phyloP scores from a whole-genome alignment of 2,797 vertebrate genomes.

The Chromis chromis region DNA sequence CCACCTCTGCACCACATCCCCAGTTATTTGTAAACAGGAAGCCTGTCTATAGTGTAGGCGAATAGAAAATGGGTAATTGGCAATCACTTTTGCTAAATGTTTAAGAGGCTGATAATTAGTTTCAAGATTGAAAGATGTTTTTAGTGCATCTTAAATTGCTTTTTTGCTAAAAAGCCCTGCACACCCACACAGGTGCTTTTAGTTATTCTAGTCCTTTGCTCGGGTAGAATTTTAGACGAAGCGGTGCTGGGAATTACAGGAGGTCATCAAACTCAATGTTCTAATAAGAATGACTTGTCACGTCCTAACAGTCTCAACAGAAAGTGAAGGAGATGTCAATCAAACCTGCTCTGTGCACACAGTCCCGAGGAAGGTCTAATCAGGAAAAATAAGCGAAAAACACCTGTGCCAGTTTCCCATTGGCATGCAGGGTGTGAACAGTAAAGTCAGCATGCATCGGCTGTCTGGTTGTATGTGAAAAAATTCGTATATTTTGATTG shows the following conservation, averaged over 20 bases:
- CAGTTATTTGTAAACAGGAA: not conserved
- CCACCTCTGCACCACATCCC: not conserved
- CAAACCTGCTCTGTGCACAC: not conserved
- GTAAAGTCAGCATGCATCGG: not conserved
- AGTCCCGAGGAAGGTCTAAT: not conserved
- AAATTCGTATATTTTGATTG: not conserved
- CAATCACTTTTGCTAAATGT: constrained; percentile 3
- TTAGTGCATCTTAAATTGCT: constrained; percentile 9
- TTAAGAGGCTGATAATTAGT: constrained; percentile 24
- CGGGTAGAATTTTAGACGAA: not conserved
- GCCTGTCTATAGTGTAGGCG: not conserved
- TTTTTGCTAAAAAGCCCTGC: not conserved
- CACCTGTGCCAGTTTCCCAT: not conserved
- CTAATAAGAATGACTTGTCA: not conserved
- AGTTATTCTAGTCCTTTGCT: not conserved
- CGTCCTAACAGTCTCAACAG: not conserved
- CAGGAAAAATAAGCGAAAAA: not conserved
- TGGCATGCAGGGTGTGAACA: not conserved
- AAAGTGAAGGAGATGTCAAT: constrained; percentile 5
- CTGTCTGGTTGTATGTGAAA: not conserved
- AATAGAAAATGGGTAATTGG: constrained; percentile 6
- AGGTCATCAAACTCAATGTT: not conserved
- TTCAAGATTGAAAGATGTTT: constrained; percentile 11
- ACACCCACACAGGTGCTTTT: constrained; percentile 6
- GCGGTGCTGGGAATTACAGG: not conserved